Base-by-base conservation (phyloP, 1,140 invertebrate genomes). In the Pseudomyrmex gracilis region DNA sequence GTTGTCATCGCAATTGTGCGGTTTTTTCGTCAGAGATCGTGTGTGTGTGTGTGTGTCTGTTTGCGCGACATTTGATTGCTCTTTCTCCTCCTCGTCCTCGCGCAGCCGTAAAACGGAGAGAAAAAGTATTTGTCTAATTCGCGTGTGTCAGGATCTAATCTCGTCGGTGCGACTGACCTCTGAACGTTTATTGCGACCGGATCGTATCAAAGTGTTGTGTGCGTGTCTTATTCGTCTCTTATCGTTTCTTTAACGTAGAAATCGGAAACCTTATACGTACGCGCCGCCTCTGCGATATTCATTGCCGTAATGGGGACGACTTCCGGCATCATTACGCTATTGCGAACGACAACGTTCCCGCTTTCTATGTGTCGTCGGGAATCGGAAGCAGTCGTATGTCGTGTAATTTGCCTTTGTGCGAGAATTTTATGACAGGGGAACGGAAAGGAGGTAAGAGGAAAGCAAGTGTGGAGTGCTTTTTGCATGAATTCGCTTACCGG, bases 321-420 rank as follows among this genome's bases (percentile, higher is more conserved):
- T 86, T 71, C 20, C 20, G 34, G 15, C 10, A 43, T 24, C 55
- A 67, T 80, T 70, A 68, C 53, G n/a, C 66, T 77, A 67, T 67
- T 66, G n/a, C 13, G 43, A 51, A 24, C n/a, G 73, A 34, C 73
- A 13, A 77, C 24, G 45, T 66, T 47, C 24, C 53, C 57, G 61
- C n/a, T 80, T 34, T 34, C 34, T 34, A 34, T 20, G 76, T 68
- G 34, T 67, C 51, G 64, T 55, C 47, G 61, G 43, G 60, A 43
- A 77, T 55, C 76, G n/a, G n/a, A 17, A 58, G 43, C 24, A 68
- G 61, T 24, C 51, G 51, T 49, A 51, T 45, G 34, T 77, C 47
- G 15, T 13, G 73, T 78, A 78, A 78, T 68, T 78, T 70, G 43
- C 43, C 20, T 70, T 58, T 49, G 43, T 58, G 45, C 45, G 22